phyloP scores from a whole-genome alignment of 2,888 invertebrate species.

The Dioctria rufipes region DNA sequence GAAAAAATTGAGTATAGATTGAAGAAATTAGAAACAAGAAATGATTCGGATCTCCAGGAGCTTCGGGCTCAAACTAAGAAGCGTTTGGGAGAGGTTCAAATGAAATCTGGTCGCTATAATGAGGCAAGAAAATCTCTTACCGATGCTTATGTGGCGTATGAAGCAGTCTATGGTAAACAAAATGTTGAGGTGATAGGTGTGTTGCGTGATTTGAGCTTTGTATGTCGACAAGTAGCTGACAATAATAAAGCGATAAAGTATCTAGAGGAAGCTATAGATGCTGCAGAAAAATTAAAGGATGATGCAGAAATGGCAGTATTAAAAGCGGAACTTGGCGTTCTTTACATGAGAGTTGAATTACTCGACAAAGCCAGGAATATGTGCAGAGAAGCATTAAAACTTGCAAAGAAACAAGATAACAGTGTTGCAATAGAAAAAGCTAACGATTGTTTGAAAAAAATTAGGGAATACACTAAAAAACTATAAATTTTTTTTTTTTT shows the following conservation, averaged over 20 bases:
- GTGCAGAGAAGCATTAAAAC: not conserved
- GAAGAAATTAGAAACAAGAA: not conserved
- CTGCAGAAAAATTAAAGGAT: not conserved
- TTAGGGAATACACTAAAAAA: not conserved
- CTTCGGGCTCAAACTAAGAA: not conserved
- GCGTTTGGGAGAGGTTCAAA: not conserved
- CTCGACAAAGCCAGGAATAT: not conserved
- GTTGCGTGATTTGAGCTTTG: not conserved
- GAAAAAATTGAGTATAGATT: not conserved
- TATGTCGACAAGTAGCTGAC: not conserved
- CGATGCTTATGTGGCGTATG: not conserved
- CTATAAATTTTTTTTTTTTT: too few species aligned
- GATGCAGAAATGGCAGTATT: not conserved
- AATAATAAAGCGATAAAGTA: not conserved
- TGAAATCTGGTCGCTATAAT: not conserved
- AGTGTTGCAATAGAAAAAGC: not conserved
- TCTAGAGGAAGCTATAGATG: not conserved
- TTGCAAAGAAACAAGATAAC: not conserved
- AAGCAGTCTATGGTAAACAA: not conserved
- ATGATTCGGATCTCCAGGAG: not conserved
- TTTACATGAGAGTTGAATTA: not conserved
- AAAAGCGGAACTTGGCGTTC: not conserved
- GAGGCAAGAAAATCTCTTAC: not conserved
- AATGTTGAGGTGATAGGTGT: conserved; percentile 10
- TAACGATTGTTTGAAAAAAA: not conserved